These are phyloP conservation scores for Scalopus aquaticus DNA, from an alignment of 2,113 vertebrate genomes.

Conservation along the genomic window DNA sequence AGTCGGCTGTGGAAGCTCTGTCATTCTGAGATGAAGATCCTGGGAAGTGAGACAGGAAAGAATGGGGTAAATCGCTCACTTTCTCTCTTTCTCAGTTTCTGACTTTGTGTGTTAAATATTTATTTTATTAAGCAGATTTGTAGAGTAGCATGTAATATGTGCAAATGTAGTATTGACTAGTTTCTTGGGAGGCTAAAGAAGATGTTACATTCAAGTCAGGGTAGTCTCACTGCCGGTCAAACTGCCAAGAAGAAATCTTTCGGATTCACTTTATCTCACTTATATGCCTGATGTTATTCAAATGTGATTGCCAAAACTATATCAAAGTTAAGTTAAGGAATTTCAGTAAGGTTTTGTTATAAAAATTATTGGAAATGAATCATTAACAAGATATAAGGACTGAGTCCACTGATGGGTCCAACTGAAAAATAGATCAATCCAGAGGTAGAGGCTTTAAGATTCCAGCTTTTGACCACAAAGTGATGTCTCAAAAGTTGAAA, in stretches of 20 bases:
- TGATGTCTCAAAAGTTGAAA: neutral
- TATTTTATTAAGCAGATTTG: neutral
- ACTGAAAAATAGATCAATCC: neutral
- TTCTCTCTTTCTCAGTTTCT: neutral
- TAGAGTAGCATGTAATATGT: neutral
- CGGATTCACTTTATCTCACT: neutral
- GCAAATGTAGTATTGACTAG: neutral
- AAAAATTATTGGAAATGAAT: neutral
- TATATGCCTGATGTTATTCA: neutral
- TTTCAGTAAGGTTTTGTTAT: neutral
- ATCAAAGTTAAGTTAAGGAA: neutral
- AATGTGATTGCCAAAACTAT: neutral
- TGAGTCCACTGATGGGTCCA: neutral
- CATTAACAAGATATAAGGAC: neutral
- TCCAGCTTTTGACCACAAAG: neutral
- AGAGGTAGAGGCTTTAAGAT: neutral
- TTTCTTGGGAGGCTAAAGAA: neutral
- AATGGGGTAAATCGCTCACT: neutral
- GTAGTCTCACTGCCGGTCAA: neutral
- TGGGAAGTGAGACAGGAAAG: neutral
- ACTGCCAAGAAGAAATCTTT: neutral
- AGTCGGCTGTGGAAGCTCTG: neutral
- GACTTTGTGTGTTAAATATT: neutral
- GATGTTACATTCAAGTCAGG: neutral
- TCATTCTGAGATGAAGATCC: neutral